Percentiles rank a stretch among this genome's conserved stretches.
Conservation (phyloP, 1,140 invertebrate species). For the Sitophilus oryzae region DNA sequence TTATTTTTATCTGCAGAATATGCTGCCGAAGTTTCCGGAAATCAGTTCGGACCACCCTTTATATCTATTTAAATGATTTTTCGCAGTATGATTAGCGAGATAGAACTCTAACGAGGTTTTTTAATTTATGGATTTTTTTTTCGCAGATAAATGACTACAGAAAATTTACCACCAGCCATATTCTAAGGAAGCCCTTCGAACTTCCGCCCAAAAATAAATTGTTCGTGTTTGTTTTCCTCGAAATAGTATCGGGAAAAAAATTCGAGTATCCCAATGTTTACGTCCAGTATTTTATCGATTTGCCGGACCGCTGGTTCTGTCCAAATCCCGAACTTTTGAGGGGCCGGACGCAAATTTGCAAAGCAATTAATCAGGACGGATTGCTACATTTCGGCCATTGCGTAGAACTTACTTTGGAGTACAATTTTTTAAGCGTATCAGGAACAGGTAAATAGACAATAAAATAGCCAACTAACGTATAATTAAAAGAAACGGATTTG, state of each 20-base stretch:
- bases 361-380: slow-evolving; percentile 16
- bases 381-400: slow-evolving; percentile 30
- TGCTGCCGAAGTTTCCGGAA: too few relatives aligned
- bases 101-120: too few relatives aligned
- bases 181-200: slow-evolving; percentile 21
- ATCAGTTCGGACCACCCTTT: too few relatives aligned
- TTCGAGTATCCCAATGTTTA: slow-evolving; percentile 36
- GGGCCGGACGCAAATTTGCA: slow-evolving; percentile 34
- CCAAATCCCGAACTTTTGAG: slow-evolving; percentile 15
- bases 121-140: slow-evolving; percentile 15
- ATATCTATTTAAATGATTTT: too few relatives aligned
- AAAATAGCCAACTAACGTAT: too few relatives aligned
- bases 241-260: slow-evolving; percentile 30
- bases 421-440: slow-evolving; percentile 26
- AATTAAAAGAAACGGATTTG: too few relatives aligned
- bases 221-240: slow-evolving; percentile 33
- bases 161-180: background rate
- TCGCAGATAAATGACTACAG: slow-evolving; percentile 24
- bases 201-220: slow-evolving; percentile 34
- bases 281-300: slow-evolving; percentile 35
- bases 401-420: slow-evolving; percentile 33
- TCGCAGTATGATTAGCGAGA: too few relatives aligned
- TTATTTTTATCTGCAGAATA: too few relatives aligned
- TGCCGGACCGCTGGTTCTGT: slow-evolving; percentile 33
- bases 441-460: slow-evolving; percentile 1